Evolutionary conservation across 2,113 vertebrate genomes (phyloP).

Genomic region (Sturnus vulgaris): DNA sequence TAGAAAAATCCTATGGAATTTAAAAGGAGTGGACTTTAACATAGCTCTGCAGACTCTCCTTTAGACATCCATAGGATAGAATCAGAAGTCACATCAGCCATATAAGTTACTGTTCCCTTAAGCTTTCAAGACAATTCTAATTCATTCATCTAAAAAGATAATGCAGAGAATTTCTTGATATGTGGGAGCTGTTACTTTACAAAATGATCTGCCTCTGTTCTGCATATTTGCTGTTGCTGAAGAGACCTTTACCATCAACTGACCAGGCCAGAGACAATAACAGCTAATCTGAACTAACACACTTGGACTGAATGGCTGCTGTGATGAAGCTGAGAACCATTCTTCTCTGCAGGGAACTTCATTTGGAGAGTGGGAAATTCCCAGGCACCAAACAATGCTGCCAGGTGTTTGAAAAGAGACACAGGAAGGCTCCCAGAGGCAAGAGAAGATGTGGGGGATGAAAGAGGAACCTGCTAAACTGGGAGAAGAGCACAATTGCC

Average conservation of each 20-base stretch:
- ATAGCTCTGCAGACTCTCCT: background rate
- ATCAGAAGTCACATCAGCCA: background rate
- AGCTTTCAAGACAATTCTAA: background rate
- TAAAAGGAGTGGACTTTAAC: background rate
- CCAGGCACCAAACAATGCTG: background rate
- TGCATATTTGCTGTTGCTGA: background rate
- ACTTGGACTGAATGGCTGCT: background rate
- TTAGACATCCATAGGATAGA: background rate
- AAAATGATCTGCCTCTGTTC: background rate
- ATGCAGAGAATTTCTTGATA: background rate
- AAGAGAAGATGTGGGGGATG: background rate
- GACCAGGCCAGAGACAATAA: background rate
- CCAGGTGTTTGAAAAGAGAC: background rate
- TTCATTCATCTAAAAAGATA: background rate
- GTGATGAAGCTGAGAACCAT: background rate
- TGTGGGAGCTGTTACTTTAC: background rate
- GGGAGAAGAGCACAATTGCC: background rate
- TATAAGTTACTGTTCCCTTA: background rate
- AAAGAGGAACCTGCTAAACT: background rate
- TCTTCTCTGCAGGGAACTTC: conserved; percentile 23
- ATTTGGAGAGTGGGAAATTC: background rate
- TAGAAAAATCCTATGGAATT: background rate
- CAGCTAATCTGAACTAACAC: background rate
- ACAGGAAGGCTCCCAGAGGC: background rate
- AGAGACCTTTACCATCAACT: background rate